These are phyloP conservation scores for Serilophus lunatus DNA, from an alignment of 2,113 vertebrate species.

Conservation along the genomic window DNA sequence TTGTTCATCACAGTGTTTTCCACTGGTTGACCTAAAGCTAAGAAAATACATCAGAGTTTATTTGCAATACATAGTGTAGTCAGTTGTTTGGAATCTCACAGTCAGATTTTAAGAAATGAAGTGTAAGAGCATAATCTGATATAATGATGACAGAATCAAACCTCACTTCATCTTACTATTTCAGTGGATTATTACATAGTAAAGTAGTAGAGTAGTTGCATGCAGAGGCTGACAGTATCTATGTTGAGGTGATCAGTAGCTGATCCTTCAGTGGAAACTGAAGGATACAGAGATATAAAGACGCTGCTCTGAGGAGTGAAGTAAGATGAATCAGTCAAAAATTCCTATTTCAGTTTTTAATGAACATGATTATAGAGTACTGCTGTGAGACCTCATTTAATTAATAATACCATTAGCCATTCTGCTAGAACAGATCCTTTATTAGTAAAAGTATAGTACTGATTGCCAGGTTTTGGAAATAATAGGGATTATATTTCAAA, in stretches of 20 bases:
- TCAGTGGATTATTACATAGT: neutral
- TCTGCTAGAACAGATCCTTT: neutral
- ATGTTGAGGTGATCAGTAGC: neutral
- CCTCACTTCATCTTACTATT: neutral
- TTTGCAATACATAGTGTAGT: neutral
- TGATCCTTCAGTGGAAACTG: neutral
- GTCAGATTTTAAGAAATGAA: neutral
- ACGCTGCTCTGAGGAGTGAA: neutral
- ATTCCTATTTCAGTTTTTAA: neutral
- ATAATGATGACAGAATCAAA: neutral
- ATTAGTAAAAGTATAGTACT: neutral
- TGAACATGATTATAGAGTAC: neutral
- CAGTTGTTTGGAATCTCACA: neutral
- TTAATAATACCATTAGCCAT: neutral
- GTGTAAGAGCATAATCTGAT: neutral
- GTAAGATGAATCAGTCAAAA: neutral
- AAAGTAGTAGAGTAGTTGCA: neutral
- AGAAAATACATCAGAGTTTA: neutral
- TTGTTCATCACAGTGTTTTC: neutral
- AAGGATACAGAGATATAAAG: neutral
- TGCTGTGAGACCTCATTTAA: neutral
- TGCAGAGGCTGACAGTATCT: neutral
- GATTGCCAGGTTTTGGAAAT: neutral
- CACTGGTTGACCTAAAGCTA: neutral
- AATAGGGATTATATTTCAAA: constrained; percentile 31